Conservation (phyloP, 2,113 vertebrate genomes). For the Athene noctua region DNA sequence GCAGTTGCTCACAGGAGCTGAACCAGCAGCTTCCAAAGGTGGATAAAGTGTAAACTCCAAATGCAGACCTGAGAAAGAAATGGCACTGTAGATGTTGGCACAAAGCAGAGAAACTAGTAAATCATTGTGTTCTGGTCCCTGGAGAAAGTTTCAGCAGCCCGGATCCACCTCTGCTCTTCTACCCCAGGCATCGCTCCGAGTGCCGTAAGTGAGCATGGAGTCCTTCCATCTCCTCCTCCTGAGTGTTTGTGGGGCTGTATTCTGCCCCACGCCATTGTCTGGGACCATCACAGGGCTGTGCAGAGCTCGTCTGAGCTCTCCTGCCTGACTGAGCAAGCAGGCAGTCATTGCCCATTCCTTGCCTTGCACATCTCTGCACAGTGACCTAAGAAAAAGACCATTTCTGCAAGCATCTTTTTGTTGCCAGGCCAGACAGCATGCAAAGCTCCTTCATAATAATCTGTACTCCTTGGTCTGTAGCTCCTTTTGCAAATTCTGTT, state of each 20-base stretch:
- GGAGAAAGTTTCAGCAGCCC: background rate
- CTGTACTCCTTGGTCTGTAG: background rate
- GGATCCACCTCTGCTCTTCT: background rate
- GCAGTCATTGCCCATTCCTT: background rate
- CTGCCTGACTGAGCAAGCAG: background rate
- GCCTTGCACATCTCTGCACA: background rate
- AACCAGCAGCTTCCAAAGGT: background rate
- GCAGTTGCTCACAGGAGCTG: background rate
- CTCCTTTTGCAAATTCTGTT: background rate
- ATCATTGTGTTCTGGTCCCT: background rate
- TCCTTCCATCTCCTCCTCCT: background rate
- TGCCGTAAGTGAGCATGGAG: accelerated
- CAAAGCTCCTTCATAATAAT: background rate
- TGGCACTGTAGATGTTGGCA: background rate
- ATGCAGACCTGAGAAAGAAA: background rate
- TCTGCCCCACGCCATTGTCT: accelerated
- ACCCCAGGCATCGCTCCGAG: accelerated
- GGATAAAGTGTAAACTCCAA: background rate
- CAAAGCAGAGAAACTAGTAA: background rate
- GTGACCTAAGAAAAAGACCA: background rate
- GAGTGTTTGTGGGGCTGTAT: background rate
- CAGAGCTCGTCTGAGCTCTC: background rate
- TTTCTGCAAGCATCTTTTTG: background rate
- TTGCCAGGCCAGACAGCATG: background rate
- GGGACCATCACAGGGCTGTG: background rate